Evolutionary conservation across 2,888 invertebrate species (phyloP), one percentile per base, ranked within the genome.

Genomic region (Balanococcus diminutus): DNA sequence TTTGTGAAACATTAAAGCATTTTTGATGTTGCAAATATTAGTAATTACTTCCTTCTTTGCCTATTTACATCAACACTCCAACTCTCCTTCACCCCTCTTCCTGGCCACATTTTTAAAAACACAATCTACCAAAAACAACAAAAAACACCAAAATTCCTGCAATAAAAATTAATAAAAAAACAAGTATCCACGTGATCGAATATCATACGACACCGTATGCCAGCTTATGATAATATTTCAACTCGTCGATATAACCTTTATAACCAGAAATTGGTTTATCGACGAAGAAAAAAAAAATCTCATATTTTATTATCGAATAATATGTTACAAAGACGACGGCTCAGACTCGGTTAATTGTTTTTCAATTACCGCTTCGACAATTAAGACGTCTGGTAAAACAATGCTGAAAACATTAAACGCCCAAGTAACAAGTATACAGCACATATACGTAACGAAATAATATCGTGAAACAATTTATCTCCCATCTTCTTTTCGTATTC

Each of bases 321-420:
- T 67, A 67, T 51, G 51, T 67, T 67, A 67, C 61, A 28, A 67
- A 67, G 61, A 67, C 61, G 61, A 25, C 61, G 11, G 61, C 61
- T 67, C 61, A 67, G 11, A 67, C 25, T 67, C 61, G 61, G 61
- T 67, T 67, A 67, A 67, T 67, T 67, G 25, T 25, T 67, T 67
- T 67, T 67, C 61, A 67, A 67, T 67, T 67, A 67, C 14, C 28
- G 61, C 28, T 25, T 67, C 61, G n/a, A 28, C 61, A 28, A 67
- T 67, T 67, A 67, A 25, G 28, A 67, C 25, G 61, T 67, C 61
- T 28, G 61, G 61, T 67, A 25, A 67, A 67, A 67, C 51, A 51
- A 51, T 51, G 19, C 51, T 19, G 42, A 19, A 51, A n/a, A 51
- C 19, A 6, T 19, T 51, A n/a, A 51, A 51, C 51, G 19, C 36